Evolutionary conservation across 1,140 invertebrate genomes (phyloP).

Genomic region (Papilio xuthus): DNA sequence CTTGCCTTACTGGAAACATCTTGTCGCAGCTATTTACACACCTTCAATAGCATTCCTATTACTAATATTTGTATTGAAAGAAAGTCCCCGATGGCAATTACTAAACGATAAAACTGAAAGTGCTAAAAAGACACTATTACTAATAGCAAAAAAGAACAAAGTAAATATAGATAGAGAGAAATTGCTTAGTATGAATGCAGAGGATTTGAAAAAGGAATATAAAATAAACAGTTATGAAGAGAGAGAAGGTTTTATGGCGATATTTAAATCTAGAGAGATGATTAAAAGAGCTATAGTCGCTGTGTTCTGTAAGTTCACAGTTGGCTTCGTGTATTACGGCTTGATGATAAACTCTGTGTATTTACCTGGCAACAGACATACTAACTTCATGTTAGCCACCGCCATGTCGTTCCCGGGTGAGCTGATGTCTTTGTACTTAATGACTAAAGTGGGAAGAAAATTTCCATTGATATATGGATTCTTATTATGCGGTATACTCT

Average conservation of each 20-base stretch:
- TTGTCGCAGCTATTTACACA: conserved; percentile 85
- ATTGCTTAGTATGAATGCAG: conserved; percentile 51
- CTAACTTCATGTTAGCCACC: conserved; percentile 85
- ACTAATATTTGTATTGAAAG: conserved; percentile 83
- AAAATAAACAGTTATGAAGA: conserved; percentile 48
- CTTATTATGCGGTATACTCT: conserved; percentile 79
- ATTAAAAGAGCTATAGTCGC: conserved; percentile 55
- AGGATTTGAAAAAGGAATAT: conserved; percentile 53
- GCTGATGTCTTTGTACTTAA: conserved; percentile 83
- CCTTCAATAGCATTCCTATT: conserved; percentile 84
- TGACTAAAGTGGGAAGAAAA: conserved; percentile 84
- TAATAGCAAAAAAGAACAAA: conserved; percentile 84
- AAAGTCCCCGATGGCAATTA: conserved; percentile 89
- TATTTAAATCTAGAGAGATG: conserved; percentile 59
- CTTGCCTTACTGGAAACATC: conserved; percentile 86
- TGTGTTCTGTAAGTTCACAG: conserved; percentile 84
- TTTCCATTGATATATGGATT: conserved; percentile 82
- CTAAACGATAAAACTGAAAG: conserved; percentile 85
- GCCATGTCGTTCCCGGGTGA: conserved; percentile 87
- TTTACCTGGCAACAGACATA: conserved; percentile 86
- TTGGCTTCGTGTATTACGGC: conserved; percentile 89
- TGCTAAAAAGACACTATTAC: conserved; percentile 82
- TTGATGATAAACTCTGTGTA: conserved; percentile 89
- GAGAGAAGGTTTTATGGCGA: conserved; percentile 52
- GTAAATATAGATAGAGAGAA: conserved; percentile 55